Percentiles rank a stretch among this genome's conserved stretches.
These are phyloP conservation scores for Phylloscopus trochilus DNA, from an alignment of 2,113 vertebrate genomes.

Conservation along the genomic window DNA sequence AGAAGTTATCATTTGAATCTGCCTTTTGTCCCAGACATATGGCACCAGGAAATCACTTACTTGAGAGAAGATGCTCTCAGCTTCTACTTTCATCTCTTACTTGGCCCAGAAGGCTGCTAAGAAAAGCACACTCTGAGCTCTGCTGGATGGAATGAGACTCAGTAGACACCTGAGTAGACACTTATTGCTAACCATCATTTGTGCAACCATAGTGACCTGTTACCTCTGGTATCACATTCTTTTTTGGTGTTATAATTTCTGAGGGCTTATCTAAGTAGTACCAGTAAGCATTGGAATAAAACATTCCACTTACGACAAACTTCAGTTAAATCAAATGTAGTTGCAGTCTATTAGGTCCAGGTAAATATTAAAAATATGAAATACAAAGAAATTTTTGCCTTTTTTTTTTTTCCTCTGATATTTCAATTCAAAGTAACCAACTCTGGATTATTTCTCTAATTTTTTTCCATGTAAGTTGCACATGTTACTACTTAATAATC, in stretches of 20 bases:
- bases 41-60: not conserved
- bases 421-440: not conserved
- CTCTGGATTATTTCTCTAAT: not conserved
- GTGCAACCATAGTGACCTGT: not conserved
- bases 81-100: not conserved
- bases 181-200: not conserved
- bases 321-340: not conserved
- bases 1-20: not conserved
- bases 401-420: not conserved
- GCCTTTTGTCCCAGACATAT: not conserved
- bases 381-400: not conserved
- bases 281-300: not conserved
- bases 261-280: not conserved
- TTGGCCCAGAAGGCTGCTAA: not conserved
- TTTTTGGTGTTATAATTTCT: not conserved
- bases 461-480: not conserved
- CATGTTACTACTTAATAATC: not conserved
- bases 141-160: not conserved
- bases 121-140: not conserved
- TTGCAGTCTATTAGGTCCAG: not conserved
- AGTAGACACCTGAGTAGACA: not conserved
- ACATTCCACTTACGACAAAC: not conserved
- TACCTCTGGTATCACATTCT: rapidly evolving
- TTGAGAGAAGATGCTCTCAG: not conserved
- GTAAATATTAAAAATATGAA: not conserved